Conservation (phyloP, 2,797 vertebrate genomes). For the Pseudomugil gertrudae region DNA sequence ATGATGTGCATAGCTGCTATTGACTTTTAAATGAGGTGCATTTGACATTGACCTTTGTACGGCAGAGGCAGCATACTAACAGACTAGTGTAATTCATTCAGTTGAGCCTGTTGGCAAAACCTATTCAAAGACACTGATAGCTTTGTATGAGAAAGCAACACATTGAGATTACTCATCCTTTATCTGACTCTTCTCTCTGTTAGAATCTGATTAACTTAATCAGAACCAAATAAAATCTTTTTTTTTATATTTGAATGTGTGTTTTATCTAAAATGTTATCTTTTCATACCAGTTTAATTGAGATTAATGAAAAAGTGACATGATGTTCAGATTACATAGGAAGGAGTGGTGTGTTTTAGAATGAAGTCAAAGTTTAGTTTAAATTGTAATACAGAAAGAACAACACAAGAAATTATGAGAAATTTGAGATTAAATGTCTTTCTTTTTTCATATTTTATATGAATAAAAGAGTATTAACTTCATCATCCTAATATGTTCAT, state of each 20-base stretch:
- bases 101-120: constrained; percentile 66
- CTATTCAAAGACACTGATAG: constrained; percentile 74
- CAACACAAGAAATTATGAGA: neutral
- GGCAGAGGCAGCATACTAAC: constrained; percentile 80
- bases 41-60: constrained; percentile 84
- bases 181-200: constrained; percentile 67
- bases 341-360: neutral
- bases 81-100: constrained; percentile 80
- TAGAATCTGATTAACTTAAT: constrained; percentile 67
- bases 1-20: constrained; percentile 81
- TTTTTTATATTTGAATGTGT: constrained; percentile 31
- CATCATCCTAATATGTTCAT: constrained; percentile 6
- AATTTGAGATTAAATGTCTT: neutral
- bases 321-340: constrained; percentile 25
- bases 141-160: constrained; percentile 71
- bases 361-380: constrained; percentile 32
- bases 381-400: neutral
- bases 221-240: constrained; percentile 58
- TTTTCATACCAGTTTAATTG: constrained; percentile 30
- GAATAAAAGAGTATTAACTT: neutral
- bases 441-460: neutral
- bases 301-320: constrained; percentile 39
- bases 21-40: constrained; percentile 85
- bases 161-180: constrained; percentile 75
- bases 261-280: constrained; percentile 38